These are phyloP conservation scores for Thelaira solivaga DNA, from an alignment of 2,888 invertebrate genomes.

Conservation along the genomic window DNA sequence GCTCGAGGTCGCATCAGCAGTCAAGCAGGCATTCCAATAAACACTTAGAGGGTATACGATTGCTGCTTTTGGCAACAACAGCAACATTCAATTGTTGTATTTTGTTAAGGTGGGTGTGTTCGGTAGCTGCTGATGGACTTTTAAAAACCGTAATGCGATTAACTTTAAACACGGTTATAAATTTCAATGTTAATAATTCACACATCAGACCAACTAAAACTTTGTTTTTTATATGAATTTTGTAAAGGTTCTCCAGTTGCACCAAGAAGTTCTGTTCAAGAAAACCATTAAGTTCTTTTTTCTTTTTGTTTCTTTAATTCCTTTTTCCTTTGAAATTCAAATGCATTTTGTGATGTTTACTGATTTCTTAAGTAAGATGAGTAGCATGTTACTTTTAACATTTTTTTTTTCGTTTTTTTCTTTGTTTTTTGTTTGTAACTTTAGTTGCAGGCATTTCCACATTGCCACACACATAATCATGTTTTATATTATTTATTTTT, in stretches of 20 bases:
- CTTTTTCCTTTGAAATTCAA: conserved; percentile 38
- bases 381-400: not conserved
- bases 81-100: not conserved
- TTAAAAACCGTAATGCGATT: conserved; percentile 50
- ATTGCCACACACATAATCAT: not conserved
- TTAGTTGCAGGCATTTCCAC: not conserved
- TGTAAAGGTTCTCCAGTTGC: not conserved
- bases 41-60: conserved; percentile 8
- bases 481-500: conserved; percentile 23
- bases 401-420: not conserved
- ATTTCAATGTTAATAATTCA: conserved; percentile 62
- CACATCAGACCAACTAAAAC: not conserved
- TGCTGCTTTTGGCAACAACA: conserved; percentile 7
- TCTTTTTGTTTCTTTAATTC: not conserved
- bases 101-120: conserved; percentile 54
- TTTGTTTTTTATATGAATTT: not conserved
- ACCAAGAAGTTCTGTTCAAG: not conserved
- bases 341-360: not conserved
- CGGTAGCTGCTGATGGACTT: conserved; percentile 58
- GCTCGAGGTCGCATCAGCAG: conserved; percentile 31
- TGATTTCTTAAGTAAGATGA: conserved; percentile 22
- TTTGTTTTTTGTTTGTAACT: not conserved
- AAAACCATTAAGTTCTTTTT: not conserved
- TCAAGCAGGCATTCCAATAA: conserved; percentile 6
- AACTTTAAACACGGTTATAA: conserved; percentile 57